These are phyloP conservation scores for Prorops nasuta DNA, from an alignment of 1,140 invertebrate genomes.

Conservation along the genomic window DNA sequence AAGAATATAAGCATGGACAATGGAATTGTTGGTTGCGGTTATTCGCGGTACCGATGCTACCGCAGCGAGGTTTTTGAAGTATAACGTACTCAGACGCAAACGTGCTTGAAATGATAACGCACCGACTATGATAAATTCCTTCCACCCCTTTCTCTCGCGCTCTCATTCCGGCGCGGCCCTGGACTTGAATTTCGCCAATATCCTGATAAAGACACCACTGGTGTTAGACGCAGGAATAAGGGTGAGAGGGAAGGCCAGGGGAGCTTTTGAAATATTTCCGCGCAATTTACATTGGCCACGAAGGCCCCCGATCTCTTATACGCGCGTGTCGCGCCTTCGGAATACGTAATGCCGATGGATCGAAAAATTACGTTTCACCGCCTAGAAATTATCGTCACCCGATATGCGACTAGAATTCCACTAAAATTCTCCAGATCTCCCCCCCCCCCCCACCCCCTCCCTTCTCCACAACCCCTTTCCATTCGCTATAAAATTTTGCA, in stretches of 20 bases:
- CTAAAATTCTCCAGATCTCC: too few species aligned
- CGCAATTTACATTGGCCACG: slow-evolving; percentile 38
- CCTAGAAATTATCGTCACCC: neutral
- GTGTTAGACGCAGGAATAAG: neutral
- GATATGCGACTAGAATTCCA: too few species aligned
- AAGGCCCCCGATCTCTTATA: slow-evolving; percentile 20
- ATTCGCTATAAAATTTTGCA: too few species aligned
- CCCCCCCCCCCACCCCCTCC: too few species aligned
- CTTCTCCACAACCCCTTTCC: too few species aligned
- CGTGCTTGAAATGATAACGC: slow-evolving; percentile 38
- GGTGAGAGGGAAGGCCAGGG: slow-evolving; percentile 5
- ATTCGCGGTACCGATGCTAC: neutral
- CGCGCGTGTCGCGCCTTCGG: slow-evolving; percentile 14
- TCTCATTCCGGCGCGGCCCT: slow-evolving; percentile 2
- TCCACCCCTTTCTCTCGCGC: slow-evolving; percentile 3
- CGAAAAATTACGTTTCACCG: neutral
- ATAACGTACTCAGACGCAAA: slow-evolving; percentile 34
- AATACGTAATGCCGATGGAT: slow-evolving; percentile 33
- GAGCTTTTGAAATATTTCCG: slow-evolving; percentile 34
- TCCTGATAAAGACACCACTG: slow-evolving; percentile 15
- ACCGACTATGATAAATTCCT: slow-evolving; percentile 38
- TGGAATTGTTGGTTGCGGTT: too few species aligned
- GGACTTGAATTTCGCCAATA: slow-evolving; percentile 25
- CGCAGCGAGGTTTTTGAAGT: slow-evolving; percentile 7
- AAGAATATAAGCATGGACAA: too few species aligned